phyloP scores from a whole-genome alignment of 92 coral and sea anemone genomes.

The Ricordea florida region DNA sequence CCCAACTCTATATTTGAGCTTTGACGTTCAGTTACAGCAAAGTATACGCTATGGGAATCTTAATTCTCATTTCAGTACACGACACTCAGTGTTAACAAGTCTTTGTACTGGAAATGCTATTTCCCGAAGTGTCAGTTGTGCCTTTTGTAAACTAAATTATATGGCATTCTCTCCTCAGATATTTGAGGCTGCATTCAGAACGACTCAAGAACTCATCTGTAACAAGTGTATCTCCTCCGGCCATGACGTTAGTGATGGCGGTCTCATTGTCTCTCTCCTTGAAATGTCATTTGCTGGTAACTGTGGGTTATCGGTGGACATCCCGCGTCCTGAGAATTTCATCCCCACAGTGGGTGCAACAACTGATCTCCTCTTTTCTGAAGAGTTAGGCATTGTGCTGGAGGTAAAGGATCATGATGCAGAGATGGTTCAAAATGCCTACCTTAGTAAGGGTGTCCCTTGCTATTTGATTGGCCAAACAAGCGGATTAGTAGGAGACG shows the following conservation, averaged over 20 bases:
- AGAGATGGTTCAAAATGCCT: slow-evolving; percentile 62
- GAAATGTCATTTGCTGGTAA: slow-evolving; percentile 99
- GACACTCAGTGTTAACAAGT: too few relatives aligned
- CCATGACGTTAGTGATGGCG: slow-evolving; percentile 97
- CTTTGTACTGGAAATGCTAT: too few relatives aligned
- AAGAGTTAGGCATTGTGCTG: slow-evolving; percentile 90
- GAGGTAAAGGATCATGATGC: slow-evolving; percentile 72
- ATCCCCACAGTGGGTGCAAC: slow-evolving; percentile 43
- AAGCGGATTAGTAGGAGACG: slow-evolving; percentile 56
- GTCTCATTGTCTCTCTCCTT: slow-evolving; percentile 78
- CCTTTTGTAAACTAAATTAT: not conserved
- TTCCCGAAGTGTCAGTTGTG: not conserved
- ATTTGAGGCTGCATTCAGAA: slow-evolving; percentile 74
- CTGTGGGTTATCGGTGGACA: slow-evolving; percentile 74
- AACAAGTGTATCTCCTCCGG: slow-evolving; percentile 76
- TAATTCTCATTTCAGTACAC: not conserved
- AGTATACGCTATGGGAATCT: too few relatives aligned
- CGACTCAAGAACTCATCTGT: slow-evolving; percentile 83
- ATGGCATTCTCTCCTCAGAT: slow-evolving; percentile 46
- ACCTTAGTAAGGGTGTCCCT: slow-evolving; percentile 56
- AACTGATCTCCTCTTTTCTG: slow-evolving; percentile 79
- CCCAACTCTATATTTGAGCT: too few relatives aligned
- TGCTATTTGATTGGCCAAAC: slow-evolving; percentile 80
- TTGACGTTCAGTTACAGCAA: too few relatives aligned
- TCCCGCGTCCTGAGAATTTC: slow-evolving; percentile 38